Base-by-base conservation (phyloP, 2,888 invertebrate species). In the Drosophila seclusa region DNA sequence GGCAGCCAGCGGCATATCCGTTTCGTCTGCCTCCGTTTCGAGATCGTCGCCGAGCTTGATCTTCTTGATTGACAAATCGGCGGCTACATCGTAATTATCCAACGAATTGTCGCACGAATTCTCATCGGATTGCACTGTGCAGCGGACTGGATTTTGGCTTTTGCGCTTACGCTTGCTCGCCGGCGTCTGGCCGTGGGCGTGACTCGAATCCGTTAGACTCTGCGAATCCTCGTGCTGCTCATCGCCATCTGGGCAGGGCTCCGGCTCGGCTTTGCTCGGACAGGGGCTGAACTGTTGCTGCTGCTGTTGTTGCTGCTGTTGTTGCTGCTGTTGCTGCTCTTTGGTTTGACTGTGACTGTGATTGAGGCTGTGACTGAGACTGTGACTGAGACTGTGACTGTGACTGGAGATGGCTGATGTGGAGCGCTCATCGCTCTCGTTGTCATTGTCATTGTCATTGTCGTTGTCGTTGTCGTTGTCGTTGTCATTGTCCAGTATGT, bases 91-190 rank as follows among this genome's bases (percentile, higher is more conserved):
- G 48, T 88, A 91, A 70, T 71, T 78, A 13, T 93, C 93, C 59
- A 92, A 87, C 40, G 92, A 92, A 68, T 92, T 93, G 74, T 92
- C 92, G 73, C 91, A 91, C 67, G 92, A 91, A 53, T 91, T 91
- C 73, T 91, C 91, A 63, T 91, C 88, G 40, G 93, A 91, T 60
- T 93, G 92, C 34, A 93, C 86, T n/a, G 97, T 95, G 90, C 97
- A 96, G 75, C 97, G 95, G 2, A 96, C 97, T 0, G 98, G 98
- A 92, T 98, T 98, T 84, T 97, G 96, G 85, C 96, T 97, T 93
- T 98, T 98, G 34, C 98, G 94, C 93, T 98, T 98, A 64, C 97
- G 94, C 90, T 96, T 96, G 89, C 95, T 95, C n/a, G 96, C 91
- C 70, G 91, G 86, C 24, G 96, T 79, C 40, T 83, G 79, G 40